phyloP scores from a whole-genome alignment of 2,888 invertebrate genomes.

The Steinernema hermaphroditum region DNA sequence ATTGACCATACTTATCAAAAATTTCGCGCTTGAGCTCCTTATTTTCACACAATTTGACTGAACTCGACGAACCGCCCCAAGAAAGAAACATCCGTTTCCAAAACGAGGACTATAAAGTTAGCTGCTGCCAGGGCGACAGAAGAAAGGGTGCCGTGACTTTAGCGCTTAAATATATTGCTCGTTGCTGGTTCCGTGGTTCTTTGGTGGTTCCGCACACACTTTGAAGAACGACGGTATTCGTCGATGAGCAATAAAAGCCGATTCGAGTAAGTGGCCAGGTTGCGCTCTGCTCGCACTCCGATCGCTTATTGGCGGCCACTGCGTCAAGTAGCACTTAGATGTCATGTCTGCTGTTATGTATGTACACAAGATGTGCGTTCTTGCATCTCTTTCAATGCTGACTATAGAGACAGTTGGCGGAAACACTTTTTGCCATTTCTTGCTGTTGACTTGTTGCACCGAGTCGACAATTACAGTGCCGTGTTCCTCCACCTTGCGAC shows the following conservation, averaged over 20 bases:
- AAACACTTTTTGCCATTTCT: background rate
- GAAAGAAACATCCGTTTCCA: no score
- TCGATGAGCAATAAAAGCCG: no score
- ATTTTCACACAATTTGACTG: background rate
- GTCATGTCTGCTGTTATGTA: conserved; percentile 14
- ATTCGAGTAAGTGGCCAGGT: background rate
- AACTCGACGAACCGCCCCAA: no score
- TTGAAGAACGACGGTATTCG: no score
- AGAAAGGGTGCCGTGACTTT: no score
- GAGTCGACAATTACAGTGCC: background rate
- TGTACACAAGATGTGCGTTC: background rate
- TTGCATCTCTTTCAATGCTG: background rate
- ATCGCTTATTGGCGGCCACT: conserved; percentile 8
- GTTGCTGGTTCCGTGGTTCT: no score
- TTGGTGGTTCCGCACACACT: no score
- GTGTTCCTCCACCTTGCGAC: background rate
- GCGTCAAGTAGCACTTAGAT: conserved; percentile 29
- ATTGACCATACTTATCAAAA: background rate
- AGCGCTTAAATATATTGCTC: no score
- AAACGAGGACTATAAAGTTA: no score
- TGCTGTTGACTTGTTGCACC: background rate
- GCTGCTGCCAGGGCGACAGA: no score
- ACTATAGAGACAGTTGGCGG: background rate
- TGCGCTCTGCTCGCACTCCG: conserved; percentile 1
- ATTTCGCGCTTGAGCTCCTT: conserved; percentile 1